Evolutionary conservation across 2,888 invertebrate genomes (phyloP).

Genomic region (Plebejus anna): DNA sequence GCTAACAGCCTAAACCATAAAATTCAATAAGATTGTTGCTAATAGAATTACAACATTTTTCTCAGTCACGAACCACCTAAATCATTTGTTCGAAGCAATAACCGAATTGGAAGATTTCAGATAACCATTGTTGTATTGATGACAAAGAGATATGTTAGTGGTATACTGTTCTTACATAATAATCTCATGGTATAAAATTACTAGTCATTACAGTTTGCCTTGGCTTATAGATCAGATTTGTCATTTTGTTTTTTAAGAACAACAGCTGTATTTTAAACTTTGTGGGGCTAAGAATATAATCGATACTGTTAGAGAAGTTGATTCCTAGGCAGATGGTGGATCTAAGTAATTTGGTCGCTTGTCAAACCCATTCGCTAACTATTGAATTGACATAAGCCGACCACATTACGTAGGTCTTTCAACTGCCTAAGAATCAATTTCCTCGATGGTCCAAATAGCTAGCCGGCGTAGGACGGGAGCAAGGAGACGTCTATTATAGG

Average conservation of each 20-base stretch:
- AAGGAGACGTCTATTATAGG: no score
- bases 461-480: no score
- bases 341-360: no score
- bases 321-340: no score
- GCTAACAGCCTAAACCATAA: not conserved
- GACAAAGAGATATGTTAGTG: constrained; percentile 11
- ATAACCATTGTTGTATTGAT: constrained; percentile 35
- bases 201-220: not conserved
- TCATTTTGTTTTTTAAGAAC: not conserved
- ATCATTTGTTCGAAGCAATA: constrained; percentile 40
- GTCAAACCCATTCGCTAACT: no score
- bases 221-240: not conserved
- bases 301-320: no score
- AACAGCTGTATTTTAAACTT: not conserved
- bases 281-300: no score
- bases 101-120: constrained; percentile 36
- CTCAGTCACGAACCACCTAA: constrained; percentile 47
- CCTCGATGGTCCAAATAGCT: no score
- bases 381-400: no score
- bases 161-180: not conserved
- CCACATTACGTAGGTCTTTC: no score
- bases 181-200: constrained; percentile 5
- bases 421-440: no score
- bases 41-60: constrained; percentile 39
- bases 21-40: constrained; percentile 42